phyloP scores from a whole-genome alignment of 1,140 invertebrate genomes.

The Hypsibius dujardini region DNA sequence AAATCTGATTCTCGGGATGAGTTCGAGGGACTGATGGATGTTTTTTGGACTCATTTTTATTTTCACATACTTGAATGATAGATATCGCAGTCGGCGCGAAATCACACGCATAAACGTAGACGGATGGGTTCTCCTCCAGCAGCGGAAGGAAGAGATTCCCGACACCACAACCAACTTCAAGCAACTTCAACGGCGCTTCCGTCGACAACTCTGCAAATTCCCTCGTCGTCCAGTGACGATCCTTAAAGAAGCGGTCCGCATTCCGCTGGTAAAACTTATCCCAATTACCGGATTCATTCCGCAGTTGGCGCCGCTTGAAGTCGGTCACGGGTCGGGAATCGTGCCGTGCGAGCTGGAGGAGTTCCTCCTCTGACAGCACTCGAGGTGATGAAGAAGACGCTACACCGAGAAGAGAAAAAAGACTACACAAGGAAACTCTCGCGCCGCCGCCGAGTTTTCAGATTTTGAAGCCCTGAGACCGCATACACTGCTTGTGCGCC shows the following conservation, averaged over 20 bases:
- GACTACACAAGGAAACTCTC: conserved; percentile 21
- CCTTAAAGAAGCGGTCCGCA: conserved; percentile 77
- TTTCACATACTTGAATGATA: conserved; percentile 47
- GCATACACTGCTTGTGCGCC: conserved; percentile 90
- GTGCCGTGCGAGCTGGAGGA: neutral
- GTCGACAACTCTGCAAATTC: conserved; percentile 66
- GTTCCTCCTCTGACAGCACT: neutral
- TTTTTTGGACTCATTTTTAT: conserved; percentile 19
- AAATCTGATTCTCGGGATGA: too few relatives aligned
- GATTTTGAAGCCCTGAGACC: conserved; percentile 81
- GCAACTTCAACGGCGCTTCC: conserved; percentile 28
- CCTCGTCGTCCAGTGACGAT: conserved; percentile 84
- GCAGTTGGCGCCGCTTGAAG: conserved; percentile 61
- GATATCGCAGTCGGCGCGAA: conserved; percentile 75
- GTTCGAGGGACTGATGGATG: neutral
- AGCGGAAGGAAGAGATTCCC: conserved; percentile 90
- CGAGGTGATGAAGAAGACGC: neutral
- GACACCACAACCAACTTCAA: conserved; percentile 91
- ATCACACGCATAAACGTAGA: conserved; percentile 76
- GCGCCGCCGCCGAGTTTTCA: conserved; percentile 33
- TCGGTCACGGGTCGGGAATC: conserved; percentile 38
- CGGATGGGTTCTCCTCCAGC: conserved; percentile 51
- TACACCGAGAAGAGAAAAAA: neutral
- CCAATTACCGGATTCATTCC: conserved; percentile 78
- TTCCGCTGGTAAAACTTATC: conserved; percentile 94